Evolutionary conservation across 2,888 invertebrate species (phyloP), one percentile per base, ranked within the genome.

Genomic region (Magallana nippona): DNA sequence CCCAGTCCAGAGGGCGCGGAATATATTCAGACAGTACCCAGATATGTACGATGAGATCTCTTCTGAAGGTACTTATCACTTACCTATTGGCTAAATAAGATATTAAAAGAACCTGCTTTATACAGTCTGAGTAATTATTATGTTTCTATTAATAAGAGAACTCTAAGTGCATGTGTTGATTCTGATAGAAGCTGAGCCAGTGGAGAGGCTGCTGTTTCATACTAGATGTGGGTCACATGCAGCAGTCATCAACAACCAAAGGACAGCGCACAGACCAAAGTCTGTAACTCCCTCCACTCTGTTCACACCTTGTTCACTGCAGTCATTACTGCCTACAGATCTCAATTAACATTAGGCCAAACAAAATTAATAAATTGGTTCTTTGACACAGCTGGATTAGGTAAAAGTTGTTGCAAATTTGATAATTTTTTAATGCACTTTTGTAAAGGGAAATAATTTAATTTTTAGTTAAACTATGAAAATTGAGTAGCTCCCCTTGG

Each of bases 261-360:
- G 97, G 93, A 98, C 98, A 89, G 98, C 98, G 87, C 96, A 98
- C 94, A 95, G 98, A 94, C 98, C 98, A 92, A 98, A 98, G 97
- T 97, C 95, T 95, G 95, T 87, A 32, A 10, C 27, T 79, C 17
- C 44, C 44, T 44, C 32, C 32, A 3, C 32, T 32, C 32, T 44
- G 19, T 60, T 19, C 19, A 17, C 62, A n/a, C 62, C 5, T 60
- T n/a, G 27, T 27, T 27, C 27, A 27, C 27, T 27, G 19, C 27
- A 77, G 8, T 44, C 8, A 44, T 44, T 44, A 44, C 44, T 44
- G 44, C 44, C 44, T 8, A 44, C 44, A 5, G 44, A 44, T 44
- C 44, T 44, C 44, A 44, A 44, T 44, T 44, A 44, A 44, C 27
- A 78, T 78, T 32, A 17, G 19, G 44, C 44, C 5, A 44, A 44